Evolutionary conservation across 2,797 vertebrate species (phyloP).

Genomic region (Chaetodon trifasciatus): DNA sequence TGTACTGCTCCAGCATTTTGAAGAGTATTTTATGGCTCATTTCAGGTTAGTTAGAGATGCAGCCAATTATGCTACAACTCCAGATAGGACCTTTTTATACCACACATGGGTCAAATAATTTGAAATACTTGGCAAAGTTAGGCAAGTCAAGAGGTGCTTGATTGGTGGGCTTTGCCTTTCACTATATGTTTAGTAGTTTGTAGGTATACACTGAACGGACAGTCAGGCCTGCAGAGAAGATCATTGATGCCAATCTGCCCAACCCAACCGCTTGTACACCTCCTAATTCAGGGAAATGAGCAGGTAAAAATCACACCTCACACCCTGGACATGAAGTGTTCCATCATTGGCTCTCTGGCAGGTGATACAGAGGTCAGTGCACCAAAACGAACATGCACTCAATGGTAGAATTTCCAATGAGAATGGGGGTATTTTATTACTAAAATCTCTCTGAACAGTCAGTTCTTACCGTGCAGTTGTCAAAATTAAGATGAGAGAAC

Average conservation of each 20-base stretch:
- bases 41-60: slow-evolving; percentile 51
- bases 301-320: background rate
- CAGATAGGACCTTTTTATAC: slow-evolving; percentile 31
- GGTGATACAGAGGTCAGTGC: no score
- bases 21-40: slow-evolving; percentile 48
- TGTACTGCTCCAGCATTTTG: slow-evolving; percentile 48
- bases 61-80: slow-evolving; percentile 33
- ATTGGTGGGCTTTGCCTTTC: slow-evolving; percentile 17
- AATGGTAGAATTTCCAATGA: background rate
- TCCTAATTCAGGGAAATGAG: background rate
- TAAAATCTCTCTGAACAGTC: slow-evolving; percentile 7
- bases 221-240: background rate
- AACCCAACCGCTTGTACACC: background rate
- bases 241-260: background rate
- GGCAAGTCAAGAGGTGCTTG: background rate
- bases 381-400: background rate
- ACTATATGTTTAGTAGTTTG: background rate
- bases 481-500: slow-evolving; percentile 5
- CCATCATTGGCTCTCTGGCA: no score
- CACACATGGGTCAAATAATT: slow-evolving; percentile 36
- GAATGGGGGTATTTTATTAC: background rate
- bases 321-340: no score
- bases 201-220: background rate
- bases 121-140: slow-evolving; percentile 32
- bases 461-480: background rate